phyloP scores from a whole-genome alignment of 1,140 invertebrate species.

The Globodera rostochiensis region DNA sequence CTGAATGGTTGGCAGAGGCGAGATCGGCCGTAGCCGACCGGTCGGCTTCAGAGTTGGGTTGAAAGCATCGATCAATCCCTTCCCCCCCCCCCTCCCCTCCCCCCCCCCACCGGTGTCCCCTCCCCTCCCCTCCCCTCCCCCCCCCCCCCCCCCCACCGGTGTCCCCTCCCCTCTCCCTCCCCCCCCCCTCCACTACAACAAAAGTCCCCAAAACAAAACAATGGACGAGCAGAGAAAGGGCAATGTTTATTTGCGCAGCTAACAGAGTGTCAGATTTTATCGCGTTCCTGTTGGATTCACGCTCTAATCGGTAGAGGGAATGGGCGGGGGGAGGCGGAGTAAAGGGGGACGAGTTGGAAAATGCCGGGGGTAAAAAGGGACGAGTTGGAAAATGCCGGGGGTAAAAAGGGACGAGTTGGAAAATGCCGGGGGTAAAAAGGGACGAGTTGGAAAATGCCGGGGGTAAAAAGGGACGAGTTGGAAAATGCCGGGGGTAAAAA shows the following conservation, averaged over 20 bases:
- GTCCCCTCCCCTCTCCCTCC: not conserved
- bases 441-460: not conserved
- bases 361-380: not conserved
- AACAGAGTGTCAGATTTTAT: not conserved
- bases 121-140: not conserved
- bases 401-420: not conserved
- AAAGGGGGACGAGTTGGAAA: not conserved
- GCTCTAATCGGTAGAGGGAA: not conserved
- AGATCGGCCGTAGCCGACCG: too few relatives aligned
- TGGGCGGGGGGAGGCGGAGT: not conserved
- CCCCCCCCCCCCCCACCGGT: too few relatives aligned
- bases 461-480: not conserved
- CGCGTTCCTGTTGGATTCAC: not conserved
- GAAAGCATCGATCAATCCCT: slow-evolving; percentile 3
- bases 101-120: not conserved
- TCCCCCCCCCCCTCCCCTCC: not conserved
- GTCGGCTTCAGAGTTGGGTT: not conserved
- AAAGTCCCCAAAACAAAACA: not conserved
- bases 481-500: too few relatives aligned
- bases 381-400: not conserved
- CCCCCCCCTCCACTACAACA: too few relatives aligned
- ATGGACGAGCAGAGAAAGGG: not conserved
- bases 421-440: not conserved
- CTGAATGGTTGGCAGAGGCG: not conserved
- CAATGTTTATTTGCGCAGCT: not conserved